phyloP scores from a whole-genome alignment of 2,113 vertebrate genomes.

The Cyprinodon tularosa region DNA sequence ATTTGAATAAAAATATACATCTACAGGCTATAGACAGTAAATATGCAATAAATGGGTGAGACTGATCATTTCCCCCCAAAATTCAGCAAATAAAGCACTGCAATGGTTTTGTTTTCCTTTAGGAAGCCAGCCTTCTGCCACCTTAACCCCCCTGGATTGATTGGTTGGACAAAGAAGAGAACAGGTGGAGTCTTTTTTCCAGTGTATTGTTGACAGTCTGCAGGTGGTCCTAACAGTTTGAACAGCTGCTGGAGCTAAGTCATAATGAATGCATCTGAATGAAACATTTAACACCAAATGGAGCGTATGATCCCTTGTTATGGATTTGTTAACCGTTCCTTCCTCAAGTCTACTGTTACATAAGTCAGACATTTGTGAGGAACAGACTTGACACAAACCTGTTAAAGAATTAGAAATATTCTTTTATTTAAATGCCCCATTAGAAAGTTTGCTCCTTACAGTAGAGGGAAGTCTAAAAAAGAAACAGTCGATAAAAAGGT shows the following conservation, averaged over 20 bases:
- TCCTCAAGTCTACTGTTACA: neutral
- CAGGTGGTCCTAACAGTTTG: slow-evolving; percentile 49
- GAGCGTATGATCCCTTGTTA: neutral
- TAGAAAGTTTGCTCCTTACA: neutral
- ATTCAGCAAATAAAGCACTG: neutral
- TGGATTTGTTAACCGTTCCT: neutral
- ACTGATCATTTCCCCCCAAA: neutral
- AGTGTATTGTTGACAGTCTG: slow-evolving; percentile 48
- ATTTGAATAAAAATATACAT: too few relatives aligned
- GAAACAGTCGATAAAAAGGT: neutral
- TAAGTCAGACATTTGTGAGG: neutral
- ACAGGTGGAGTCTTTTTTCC: slow-evolving; percentile 37
- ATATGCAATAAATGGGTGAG: neutral
- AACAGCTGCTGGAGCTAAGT: slow-evolving; percentile 25
- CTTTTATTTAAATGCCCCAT: neutral
- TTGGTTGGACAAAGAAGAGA: slow-evolving; percentile 39
- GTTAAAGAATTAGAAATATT: neutral
- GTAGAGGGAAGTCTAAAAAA: too few relatives aligned
- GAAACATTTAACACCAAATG: slow-evolving; percentile 9
- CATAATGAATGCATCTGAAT: slow-evolving; percentile 23
- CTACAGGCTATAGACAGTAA: too few relatives aligned
- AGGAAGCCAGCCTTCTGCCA: too few relatives aligned
- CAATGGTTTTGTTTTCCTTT: too few relatives aligned
- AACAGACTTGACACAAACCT: neutral
- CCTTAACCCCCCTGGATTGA: neutral